Conservation (phyloP, 2,888 invertebrate species). For the Agrenia bidenticulata region DNA sequence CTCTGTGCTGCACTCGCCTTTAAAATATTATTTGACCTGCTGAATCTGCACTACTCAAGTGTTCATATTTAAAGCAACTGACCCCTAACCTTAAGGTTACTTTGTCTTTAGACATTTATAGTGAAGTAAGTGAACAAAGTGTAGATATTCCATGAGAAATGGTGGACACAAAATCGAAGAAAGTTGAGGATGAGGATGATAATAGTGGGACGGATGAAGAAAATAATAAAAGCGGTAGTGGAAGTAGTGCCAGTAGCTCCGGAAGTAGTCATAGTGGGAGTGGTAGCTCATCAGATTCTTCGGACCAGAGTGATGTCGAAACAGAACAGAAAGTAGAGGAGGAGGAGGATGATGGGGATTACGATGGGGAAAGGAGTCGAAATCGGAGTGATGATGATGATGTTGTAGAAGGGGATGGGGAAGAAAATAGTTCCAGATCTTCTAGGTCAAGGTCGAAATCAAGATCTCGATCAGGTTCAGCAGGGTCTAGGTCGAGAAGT, state of each 20-base stretch:
- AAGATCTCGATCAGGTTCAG: not conserved
- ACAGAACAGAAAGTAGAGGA: constrained; percentile 15
- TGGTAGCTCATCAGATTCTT: constrained; percentile 25
- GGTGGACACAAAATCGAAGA: constrained; percentile 26
- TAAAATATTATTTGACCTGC: no score
- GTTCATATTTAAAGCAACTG: no score
- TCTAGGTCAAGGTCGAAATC: not conserved
- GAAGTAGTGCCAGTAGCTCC: constrained; percentile 32
- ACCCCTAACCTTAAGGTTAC: no score
- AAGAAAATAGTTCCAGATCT: no score
- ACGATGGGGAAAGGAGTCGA: not conserved
- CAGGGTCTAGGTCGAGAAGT: not conserved
- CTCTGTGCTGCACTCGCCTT: no score
- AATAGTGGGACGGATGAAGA: constrained; percentile 26
- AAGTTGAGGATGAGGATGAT: constrained; percentile 25
- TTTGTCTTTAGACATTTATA: no score
- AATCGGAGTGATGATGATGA: not conserved
- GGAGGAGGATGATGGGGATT: not conserved
- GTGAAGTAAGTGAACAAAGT: no score
- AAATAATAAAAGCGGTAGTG: constrained; percentile 25
- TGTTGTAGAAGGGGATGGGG: not conserved
- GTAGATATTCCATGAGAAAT: constrained; percentile 3
- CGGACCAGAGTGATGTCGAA: constrained; percentile 36
- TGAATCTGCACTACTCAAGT: no score
- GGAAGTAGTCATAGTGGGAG: constrained; percentile 23